phyloP scores from a whole-genome alignment of 2,888 invertebrate species.

The Cyrtodaria siliqua region DNA sequence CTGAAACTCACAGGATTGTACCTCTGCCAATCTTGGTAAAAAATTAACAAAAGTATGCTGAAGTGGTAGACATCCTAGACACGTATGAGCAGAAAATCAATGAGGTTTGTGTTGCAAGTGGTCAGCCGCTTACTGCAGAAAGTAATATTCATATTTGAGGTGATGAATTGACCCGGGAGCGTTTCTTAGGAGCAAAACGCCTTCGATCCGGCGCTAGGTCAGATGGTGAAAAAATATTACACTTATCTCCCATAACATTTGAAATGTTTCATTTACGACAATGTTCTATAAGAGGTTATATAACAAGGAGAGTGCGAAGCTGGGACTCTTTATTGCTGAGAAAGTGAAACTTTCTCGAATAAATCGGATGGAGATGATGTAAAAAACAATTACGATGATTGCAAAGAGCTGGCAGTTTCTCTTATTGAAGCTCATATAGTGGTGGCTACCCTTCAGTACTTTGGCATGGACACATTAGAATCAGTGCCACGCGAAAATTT shows the following conservation, averaged over 20 bases:
- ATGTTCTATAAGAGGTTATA: constrained; percentile 31
- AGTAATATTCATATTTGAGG: constrained; percentile 24
- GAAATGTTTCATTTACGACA: constrained; percentile 9
- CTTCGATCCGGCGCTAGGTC: not conserved
- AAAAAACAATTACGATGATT: constrained; percentile 27
- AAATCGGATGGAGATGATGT: constrained; percentile 22
- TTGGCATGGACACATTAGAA: not conserved
- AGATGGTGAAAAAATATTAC: not conserved
- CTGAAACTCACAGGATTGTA: not conserved
- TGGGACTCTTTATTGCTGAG: constrained; percentile 15
- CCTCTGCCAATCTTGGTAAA: not conserved
- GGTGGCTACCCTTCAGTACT: constrained; percentile 18
- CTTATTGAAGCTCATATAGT: constrained; percentile 17
- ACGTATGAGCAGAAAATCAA: not conserved
- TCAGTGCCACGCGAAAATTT: not conserved
- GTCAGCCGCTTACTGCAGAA: too few relatives aligned
- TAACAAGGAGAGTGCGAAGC: constrained; percentile 12
- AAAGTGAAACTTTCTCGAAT: constrained; percentile 9
- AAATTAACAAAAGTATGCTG: constrained; percentile 13
- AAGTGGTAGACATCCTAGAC: constrained; percentile 5
- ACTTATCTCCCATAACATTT: constrained; percentile 2
- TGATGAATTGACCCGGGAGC: constrained; percentile 19
- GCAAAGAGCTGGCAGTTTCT: constrained; percentile 26
- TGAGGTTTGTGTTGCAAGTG: not conserved
- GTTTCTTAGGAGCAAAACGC: constrained; percentile 22